A percentile compares a stretch with the other conserved stretches of the same genome.
Conservation (phyloP, 1,140 invertebrate genomes). For the Leptopilina clavipes region DNA sequence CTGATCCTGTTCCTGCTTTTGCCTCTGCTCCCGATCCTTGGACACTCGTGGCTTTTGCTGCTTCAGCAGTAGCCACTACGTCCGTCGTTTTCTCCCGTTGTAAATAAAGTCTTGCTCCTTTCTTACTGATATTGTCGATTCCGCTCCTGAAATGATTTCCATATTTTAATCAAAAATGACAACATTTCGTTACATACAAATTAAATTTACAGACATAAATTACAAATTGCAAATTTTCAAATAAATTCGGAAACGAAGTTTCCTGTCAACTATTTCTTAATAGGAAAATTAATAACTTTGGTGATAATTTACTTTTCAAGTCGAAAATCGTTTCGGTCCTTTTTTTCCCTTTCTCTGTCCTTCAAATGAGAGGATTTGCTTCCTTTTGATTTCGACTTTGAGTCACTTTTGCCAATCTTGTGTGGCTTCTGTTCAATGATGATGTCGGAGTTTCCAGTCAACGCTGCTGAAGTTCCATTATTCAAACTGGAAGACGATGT, state of each 20-base stretch:
- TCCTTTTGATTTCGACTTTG: slow-evolving; percentile 64
- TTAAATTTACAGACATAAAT: slow-evolving; percentile 3
- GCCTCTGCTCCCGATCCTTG: slow-evolving; percentile 36
- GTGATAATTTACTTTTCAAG: slow-evolving; percentile 60
- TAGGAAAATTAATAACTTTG: not conserved
- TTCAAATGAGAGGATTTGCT: slow-evolving; percentile 64
- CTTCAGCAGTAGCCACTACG: slow-evolving; percentile 54
- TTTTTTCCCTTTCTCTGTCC: slow-evolving; percentile 65
- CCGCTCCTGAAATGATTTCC: slow-evolving; percentile 46
- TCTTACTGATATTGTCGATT: slow-evolving; percentile 51
- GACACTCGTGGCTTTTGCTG: slow-evolving; percentile 65
- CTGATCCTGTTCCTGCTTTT: slow-evolving; percentile 63
- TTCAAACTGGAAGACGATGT: slow-evolving; percentile 63
- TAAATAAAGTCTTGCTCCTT: slow-evolving; percentile 68
- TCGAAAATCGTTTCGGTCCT: slow-evolving; percentile 64
- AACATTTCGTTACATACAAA: slow-evolving; percentile 29
- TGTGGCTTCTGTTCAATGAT: slow-evolving; percentile 57
- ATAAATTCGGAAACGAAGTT: too few relatives aligned
- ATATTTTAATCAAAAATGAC: slow-evolving; percentile 41
- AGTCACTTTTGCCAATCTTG: slow-evolving; percentile 60
- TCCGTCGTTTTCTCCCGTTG: slow-evolving; percentile 64
- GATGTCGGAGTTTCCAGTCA: slow-evolving; percentile 59
- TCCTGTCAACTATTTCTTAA: slow-evolving; percentile 16
- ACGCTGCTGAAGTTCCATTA: slow-evolving; percentile 55
- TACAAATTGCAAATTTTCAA: too few relatives aligned